Evolutionary conservation across 2,797 vertebrate genomes (phyloP), one percentile per base, ranked within the genome.

Genomic region (Girardinus metallicus): DNA sequence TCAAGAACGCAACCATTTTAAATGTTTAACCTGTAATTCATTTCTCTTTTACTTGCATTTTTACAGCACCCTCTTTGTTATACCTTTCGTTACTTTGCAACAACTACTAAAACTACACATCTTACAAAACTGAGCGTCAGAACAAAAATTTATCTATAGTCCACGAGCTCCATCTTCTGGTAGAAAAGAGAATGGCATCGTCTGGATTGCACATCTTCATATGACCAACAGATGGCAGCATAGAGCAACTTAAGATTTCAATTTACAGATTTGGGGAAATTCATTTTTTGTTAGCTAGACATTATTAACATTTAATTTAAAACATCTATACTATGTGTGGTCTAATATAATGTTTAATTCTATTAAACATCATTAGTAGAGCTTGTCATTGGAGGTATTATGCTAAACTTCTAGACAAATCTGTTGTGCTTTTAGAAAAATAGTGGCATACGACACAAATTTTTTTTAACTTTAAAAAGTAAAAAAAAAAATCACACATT

Each of bases 121-220:
- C 55, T 75, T 73, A 72, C 6, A 1, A 60, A 62, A 78, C 76
- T 34, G 66, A 80, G 73, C 79, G 26, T 13, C 34, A 13, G 77
- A 68, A n/a, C 1, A 4, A 44, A 64, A 23, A 21, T n/a, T 8
- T 0, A 89, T 77, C 15, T 31, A 77, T n/a, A 82, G 90, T 80
- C 80, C 88, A 49, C 83, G 84, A 91, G 86, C 90, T 76, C 91
- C 94, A 83, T 90, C 78, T 5, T 88, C 92, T 94, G 95, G 93
- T 51, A 3, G 12, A 75, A 60, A 46, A 62, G 11, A 18, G 66
- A 82, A 83, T 3, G 4, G 62, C 89, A 89, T 72, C 1, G 5
- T 70, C 44, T 21, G 47, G 21, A 55, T 82, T 83, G 53, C 31
- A 78, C 13, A 66, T 34, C 46, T 43, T 18, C 41, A 0, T n/a